Evolutionary conservation across 2,113 vertebrate genomes (phyloP).

Genomic region (Eudyptes chrysolophus): DNA sequence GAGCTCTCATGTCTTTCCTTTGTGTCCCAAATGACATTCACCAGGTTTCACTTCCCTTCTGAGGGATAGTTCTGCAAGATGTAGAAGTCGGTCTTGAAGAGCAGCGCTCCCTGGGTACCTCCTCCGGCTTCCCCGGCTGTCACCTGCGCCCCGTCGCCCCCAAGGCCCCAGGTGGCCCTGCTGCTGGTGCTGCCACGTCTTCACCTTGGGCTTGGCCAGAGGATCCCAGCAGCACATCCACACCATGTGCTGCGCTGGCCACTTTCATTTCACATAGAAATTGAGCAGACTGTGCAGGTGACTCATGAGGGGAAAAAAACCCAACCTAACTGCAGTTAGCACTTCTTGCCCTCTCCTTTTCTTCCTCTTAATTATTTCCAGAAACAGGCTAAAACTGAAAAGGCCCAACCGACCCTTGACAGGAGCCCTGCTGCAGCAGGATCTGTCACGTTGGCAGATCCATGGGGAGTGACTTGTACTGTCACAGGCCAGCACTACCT

Average conservation of each 20-base stretch:
- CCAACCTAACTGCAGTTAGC: not conserved
- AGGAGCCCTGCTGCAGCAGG: not conserved
- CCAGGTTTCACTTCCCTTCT: slow-evolving; percentile 32
- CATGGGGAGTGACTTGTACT: not conserved
- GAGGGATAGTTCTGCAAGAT: not conserved
- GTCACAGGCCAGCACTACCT: not conserved
- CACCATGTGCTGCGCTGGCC: accelerated
- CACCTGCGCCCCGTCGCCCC: not conserved
- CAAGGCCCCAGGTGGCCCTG: not conserved
- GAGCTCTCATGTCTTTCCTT: slow-evolving; percentile 6
- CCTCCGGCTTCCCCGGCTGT: not conserved
- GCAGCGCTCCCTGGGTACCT: not conserved
- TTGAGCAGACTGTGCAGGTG: not conserved
- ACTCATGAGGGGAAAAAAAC: not conserved
- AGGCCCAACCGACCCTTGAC: not conserved
- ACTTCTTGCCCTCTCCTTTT: not conserved
- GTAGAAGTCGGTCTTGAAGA: not conserved
- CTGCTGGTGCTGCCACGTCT: not conserved
- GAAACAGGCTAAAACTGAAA: not conserved
- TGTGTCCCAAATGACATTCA: not conserved
- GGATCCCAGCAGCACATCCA: accelerated
- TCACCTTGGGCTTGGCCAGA: not conserved
- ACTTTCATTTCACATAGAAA: not conserved
- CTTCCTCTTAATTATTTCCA: not conserved
- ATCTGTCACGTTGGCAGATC: not conserved